A percentile compares a stretch with the other conserved stretches of the same genome.
These are phyloP conservation scores for Xestia sexstrigata DNA, from an alignment of 2,888 invertebrate genomes.

Conservation along the genomic window DNA sequence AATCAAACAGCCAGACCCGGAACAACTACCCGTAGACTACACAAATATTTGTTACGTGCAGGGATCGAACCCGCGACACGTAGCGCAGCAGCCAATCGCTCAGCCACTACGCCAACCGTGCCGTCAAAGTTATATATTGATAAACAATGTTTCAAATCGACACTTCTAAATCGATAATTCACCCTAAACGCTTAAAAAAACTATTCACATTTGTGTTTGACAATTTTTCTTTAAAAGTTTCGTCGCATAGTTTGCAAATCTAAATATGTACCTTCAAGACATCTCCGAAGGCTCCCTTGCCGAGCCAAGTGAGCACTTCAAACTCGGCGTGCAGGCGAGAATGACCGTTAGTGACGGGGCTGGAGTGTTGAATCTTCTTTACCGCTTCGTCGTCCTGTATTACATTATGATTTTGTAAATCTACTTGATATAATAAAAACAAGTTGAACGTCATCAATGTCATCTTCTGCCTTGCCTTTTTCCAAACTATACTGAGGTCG, in stretches of 20 bases:
- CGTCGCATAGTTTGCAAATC: conserved; percentile 3
- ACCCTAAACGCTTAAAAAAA: background rate
- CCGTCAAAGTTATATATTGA: background rate
- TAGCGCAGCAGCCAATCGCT: background rate
- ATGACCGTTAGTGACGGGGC: conserved; percentile 85
- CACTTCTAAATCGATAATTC: too few species aligned
- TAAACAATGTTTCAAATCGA: background rate
- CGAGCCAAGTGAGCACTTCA: conserved; percentile 95
- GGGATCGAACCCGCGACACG: background rate
- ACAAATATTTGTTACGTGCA: background rate
- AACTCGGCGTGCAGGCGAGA: conserved; percentile 96
- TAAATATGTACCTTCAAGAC: conserved; percentile 95
- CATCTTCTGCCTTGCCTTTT: too few species aligned
- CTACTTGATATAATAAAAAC: background rate
- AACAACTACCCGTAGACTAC: background rate
- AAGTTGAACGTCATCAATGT: too few species aligned
- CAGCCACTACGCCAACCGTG: background rate
- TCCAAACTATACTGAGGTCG: too few species aligned
- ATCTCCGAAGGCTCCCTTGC: conserved; percentile 98
- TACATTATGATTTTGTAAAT: background rate
- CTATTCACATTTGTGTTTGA: background rate
- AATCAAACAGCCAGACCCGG: background rate
- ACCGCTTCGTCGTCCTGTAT: conserved; percentile 80
- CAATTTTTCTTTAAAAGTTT: background rate
- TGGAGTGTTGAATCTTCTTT: conserved; percentile 76